These are phyloP conservation scores for Papilio dardanus DNA, from an alignment of 1,140 invertebrate genomes.

Conservation along the genomic window DNA sequence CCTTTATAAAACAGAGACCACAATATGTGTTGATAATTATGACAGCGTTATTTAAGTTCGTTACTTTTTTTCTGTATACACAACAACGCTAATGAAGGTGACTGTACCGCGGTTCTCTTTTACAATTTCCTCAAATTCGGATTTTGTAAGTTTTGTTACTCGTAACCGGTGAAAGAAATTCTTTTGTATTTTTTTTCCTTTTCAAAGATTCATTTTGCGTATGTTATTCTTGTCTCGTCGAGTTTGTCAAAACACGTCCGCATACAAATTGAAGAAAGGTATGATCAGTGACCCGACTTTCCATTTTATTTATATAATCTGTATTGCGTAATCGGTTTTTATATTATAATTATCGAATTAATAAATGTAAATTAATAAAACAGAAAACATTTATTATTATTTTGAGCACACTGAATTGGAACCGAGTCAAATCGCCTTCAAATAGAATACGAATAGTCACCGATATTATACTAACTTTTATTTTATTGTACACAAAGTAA, in stretches of 20 bases:
- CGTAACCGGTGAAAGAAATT: neutral
- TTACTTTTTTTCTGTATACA: neutral
- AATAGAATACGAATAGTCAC: neutral
- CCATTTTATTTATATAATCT: neutral
- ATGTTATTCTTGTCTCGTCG: neutral
- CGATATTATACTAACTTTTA: neutral
- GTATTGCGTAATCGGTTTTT: neutral
- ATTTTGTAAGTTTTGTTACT: neutral
- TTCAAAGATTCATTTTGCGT: neutral
- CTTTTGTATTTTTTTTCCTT: neutral
- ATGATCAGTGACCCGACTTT: neutral
- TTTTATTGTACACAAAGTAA: neutral
- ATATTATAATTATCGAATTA: neutral
- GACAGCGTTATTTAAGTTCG: too few relatives aligned
- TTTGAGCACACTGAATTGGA: too few relatives aligned
- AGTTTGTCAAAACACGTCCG: slow-evolving; percentile 8
- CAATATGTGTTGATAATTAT: too few relatives aligned
- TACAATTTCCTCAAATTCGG: neutral
- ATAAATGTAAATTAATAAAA: too few relatives aligned
- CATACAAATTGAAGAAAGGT: slow-evolving; percentile 17
- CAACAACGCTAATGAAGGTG: neutral
- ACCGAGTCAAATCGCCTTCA: neutral
- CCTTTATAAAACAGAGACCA: too few relatives aligned
- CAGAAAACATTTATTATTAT: too few relatives aligned
- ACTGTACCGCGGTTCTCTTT: neutral